Percentiles rank a stretch among this genome's conserved stretches.
Evolutionary conservation across 2,888 invertebrate genomes (phyloP).

Genomic region (Drosophila pseudotakahashii): DNA sequence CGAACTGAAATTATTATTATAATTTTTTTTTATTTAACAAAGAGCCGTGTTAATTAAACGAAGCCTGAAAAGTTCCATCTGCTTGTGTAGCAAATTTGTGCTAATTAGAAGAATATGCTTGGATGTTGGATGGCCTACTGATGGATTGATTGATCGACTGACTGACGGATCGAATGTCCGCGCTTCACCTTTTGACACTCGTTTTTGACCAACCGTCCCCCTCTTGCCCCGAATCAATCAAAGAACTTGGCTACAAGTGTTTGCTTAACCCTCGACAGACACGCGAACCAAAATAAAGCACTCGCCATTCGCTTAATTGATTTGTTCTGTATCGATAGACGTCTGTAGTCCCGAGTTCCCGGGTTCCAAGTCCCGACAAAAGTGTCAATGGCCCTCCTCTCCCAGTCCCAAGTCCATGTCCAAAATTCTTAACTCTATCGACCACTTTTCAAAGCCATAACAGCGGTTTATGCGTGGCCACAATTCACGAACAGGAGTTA

Average conservation of each 20-base stretch:
- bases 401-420: slow-evolving; percentile 21
- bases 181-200: slow-evolving; percentile 32
- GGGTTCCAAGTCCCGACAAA: slow-evolving; percentile 11
- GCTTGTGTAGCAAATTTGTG: slow-evolving; percentile 31
- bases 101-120: slow-evolving; percentile 17
- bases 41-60: slow-evolving; percentile 27
- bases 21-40: no score
- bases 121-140: neutral
- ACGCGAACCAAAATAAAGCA: slow-evolving; percentile 44
- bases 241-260: slow-evolving; percentile 29
- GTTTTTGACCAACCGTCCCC: neutral
- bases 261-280: slow-evolving; percentile 38
- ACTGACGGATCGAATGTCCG: slow-evolving; percentile 31
- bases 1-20: slow-evolving; percentile 31
- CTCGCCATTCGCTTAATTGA: slow-evolving; percentile 41
- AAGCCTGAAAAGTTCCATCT: slow-evolving; percentile 17
- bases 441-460: slow-evolving; percentile 22
- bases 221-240: slow-evolving; percentile 6
- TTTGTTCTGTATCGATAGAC: slow-evolving; percentile 36
- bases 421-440: slow-evolving; percentile 5
- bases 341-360: slow-evolving; percentile 6
- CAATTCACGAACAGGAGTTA: neutral
- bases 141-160: slow-evolving; percentile 23
- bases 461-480: slow-evolving; percentile 3
- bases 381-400: slow-evolving; percentile 30